A percentile compares a stretch with the other conserved stretches of the same genome.
Evolutionary conservation across 1,140 invertebrate species (phyloP).

Genomic region (Zaprionus kolodkinae): DNA sequence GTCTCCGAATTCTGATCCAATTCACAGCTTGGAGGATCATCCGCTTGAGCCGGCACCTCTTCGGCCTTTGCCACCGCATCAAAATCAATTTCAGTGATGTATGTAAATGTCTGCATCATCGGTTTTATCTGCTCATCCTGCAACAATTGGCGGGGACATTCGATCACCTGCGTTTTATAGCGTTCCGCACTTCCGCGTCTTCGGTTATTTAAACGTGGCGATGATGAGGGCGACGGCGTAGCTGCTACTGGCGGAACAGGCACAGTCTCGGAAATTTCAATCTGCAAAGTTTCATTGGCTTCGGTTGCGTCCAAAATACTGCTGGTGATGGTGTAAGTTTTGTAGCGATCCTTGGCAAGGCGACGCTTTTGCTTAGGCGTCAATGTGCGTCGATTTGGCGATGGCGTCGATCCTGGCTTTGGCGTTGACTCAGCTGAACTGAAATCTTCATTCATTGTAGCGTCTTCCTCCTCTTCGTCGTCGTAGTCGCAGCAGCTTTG

Average conservation of each 20-base stretch:
- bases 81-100: slow-evolving; percentile 61
- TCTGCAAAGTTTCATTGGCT: slow-evolving; percentile 77
- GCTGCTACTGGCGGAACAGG: background rate
- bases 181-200: slow-evolving; percentile 69
- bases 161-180: slow-evolving; percentile 77
- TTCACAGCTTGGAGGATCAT: slow-evolving; percentile 84
- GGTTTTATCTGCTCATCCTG: slow-evolving; percentile 85
- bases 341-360: slow-evolving; percentile 90
- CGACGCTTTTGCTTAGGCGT: slow-evolving; percentile 91
- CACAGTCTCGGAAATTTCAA: slow-evolving; percentile 66
- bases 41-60: slow-evolving; percentile 76
- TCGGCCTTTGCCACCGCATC: slow-evolving; percentile 32
- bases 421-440: slow-evolving; percentile 90
- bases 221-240: slow-evolving; percentile 29
- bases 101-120: slow-evolving; percentile 73
- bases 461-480: slow-evolving; percentile 83
- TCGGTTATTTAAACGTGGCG: slow-evolving; percentile 50
- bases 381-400: slow-evolving; percentile 84
- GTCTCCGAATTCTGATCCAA: slow-evolving; percentile 85
- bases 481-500: slow-evolving; percentile 81
- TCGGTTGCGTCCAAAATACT: slow-evolving; percentile 59
- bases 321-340: slow-evolving; percentile 90
- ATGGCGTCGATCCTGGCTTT: slow-evolving; percentile 85
- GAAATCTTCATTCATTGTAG: slow-evolving; percentile 81
- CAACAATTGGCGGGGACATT: slow-evolving; percentile 58